Conservation (phyloP, 1,140 invertebrate species). For the Lasioglossum baleicum region DNA sequence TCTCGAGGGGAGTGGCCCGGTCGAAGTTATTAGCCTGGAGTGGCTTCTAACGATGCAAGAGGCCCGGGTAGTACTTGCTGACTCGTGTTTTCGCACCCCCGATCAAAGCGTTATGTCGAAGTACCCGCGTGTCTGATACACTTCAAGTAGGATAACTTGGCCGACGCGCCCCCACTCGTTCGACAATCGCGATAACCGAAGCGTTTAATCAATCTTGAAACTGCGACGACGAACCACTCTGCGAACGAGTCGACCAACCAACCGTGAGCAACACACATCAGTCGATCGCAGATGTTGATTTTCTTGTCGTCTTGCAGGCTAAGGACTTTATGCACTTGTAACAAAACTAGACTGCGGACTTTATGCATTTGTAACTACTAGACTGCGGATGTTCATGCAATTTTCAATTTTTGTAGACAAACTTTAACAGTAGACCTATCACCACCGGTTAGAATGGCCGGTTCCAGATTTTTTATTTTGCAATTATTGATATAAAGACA, state of each 20-base stretch:
- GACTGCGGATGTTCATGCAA: no score
- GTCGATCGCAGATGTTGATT: neutral
- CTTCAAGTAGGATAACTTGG: slow-evolving; percentile 53
- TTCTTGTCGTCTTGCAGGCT: neutral
- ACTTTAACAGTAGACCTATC: no score
- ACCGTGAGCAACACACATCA: neutral
- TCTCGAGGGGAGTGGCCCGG: slow-evolving; percentile 30
- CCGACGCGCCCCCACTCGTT: slow-evolving; percentile 29
- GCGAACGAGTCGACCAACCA: slow-evolving; percentile 5
- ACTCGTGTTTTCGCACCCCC: slow-evolving; percentile 57
- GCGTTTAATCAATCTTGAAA: slow-evolving; percentile 56
- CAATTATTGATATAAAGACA: no score
- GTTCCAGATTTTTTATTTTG: no score
- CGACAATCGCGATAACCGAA: slow-evolving; percentile 31
- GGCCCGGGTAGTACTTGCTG: slow-evolving; percentile 43
- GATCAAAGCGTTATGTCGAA: slow-evolving; percentile 60
- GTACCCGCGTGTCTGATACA: slow-evolving; percentile 33
- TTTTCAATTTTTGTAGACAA: no score
- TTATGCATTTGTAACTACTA: no score
- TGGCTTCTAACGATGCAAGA: slow-evolving; percentile 55
- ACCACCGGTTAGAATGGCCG: no score
- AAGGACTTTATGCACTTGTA: no score
- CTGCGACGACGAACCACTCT: slow-evolving; percentile 42
- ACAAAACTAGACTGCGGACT: no score
- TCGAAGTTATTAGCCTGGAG: slow-evolving; percentile 50